Evolutionary conservation across 1,140 invertebrate species (phyloP).

Genomic region (Trinorchestia longiramus): DNA sequence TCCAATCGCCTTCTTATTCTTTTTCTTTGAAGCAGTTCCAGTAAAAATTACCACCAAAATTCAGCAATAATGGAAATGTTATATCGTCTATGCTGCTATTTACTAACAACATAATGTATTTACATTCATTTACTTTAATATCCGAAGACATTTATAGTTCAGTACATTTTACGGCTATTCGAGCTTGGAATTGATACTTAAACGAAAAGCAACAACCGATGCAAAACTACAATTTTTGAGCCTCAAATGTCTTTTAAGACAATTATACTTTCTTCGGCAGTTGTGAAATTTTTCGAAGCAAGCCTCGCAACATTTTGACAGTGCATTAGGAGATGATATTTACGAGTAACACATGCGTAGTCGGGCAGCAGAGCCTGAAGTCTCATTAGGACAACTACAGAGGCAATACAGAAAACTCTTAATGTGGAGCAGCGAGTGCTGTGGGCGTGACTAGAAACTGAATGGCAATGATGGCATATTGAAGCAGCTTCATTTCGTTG

Average conservation of each 20-base stretch:
- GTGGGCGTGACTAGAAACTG: background rate
- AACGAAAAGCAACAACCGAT: background rate
- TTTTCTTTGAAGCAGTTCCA: no score
- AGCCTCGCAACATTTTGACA: background rate
- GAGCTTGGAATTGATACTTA: background rate
- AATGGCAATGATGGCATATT: background rate
- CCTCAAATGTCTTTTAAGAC: background rate
- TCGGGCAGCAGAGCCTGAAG: background rate
- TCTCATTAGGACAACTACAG: background rate
- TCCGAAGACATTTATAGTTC: background rate
- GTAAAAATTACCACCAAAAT: no score
- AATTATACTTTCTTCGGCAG: background rate
- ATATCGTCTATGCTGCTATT: no score
- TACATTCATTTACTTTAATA: no score
- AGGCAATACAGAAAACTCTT: background rate
- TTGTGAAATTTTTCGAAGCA: background rate
- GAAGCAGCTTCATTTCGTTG: background rate
- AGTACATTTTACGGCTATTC: background rate
- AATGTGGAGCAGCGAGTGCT: background rate
- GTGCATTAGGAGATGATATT: background rate
- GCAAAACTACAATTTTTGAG: background rate
- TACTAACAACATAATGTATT: no score
- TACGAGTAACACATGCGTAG: background rate
- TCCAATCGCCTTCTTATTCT: no score
- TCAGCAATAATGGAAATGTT: no score